Conservation (phyloP, 2,113 vertebrate species). For the Eublepharis macularius region DNA sequence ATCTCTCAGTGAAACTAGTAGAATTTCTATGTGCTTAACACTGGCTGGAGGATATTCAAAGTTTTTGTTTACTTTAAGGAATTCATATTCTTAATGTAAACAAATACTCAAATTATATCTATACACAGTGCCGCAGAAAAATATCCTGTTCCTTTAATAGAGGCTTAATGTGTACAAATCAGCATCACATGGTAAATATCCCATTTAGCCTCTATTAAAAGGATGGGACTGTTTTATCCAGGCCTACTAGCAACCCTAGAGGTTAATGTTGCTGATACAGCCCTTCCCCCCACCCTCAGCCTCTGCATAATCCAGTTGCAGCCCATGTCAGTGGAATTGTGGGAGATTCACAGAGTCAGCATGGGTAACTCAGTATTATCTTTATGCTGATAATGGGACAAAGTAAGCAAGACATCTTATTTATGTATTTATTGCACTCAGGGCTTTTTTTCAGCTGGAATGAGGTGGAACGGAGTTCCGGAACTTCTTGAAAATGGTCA, state of each 20-base stretch:
- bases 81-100: constrained; percentile 33
- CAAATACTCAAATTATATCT: neutral
- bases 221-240: too few relatives aligned
- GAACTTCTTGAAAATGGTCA: too few relatives aligned
- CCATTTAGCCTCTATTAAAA: too few relatives aligned
- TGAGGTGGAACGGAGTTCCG: too few relatives aligned
- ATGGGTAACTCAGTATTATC: too few relatives aligned
- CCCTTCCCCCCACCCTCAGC: neutral
- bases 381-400: neutral
- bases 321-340: neutral
- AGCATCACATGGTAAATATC: too few relatives aligned
- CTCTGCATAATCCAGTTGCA: neutral
- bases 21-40: neutral
- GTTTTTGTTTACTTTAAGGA: constrained; percentile 47
- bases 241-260: constrained; percentile 26
- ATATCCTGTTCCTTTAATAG: too few relatives aligned
- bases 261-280: neutral
- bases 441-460: too few relatives aligned
- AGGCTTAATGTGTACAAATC: too few relatives aligned
- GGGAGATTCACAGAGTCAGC: neutral
- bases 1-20: neutral
- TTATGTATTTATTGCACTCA: neutral
- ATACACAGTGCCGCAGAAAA: neutral
- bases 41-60: neutral
- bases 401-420: neutral